These are phyloP conservation scores for Cheirogaleus major DNA, from an alignment of 2,797 vertebrate genomes.

Conservation along the genomic window DNA sequence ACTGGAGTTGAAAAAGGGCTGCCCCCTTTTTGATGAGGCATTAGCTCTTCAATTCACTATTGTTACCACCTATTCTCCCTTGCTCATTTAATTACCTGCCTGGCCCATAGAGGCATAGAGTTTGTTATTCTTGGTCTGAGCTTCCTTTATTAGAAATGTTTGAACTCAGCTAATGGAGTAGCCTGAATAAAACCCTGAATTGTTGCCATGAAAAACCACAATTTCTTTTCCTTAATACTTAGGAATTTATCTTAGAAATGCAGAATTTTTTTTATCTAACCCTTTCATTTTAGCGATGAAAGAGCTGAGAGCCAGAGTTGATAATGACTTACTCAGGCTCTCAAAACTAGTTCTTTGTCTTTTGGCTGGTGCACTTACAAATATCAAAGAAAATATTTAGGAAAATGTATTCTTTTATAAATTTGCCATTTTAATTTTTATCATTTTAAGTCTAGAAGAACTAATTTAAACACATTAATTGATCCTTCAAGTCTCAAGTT, in stretches of 20 bases:
- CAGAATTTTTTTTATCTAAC: conserved; percentile 42
- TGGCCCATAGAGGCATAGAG: background rate
- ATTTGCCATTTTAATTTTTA: conserved; percentile 11
- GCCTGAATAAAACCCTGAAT: conserved; percentile 19
- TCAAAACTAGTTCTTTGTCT: conserved; percentile 29
- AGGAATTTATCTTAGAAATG: conserved; percentile 28
- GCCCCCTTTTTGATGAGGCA: background rate
- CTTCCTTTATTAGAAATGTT: conserved; percentile 45
- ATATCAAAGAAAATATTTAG: conserved; percentile 53
- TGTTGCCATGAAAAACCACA: background rate
- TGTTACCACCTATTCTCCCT: background rate
- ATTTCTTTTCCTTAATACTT: conserved; percentile 12
- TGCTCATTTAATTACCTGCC: conserved; percentile 45
- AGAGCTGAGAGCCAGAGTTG: background rate
- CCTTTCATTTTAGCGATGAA: conserved; percentile 38
- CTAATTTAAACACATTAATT: conserved; percentile 9
- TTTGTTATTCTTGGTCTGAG: conserved; percentile 24
- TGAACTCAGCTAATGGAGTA: conserved; percentile 27
- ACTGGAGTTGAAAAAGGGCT: background rate
- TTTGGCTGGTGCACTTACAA: background rate
- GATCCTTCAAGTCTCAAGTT: conserved; percentile 19
- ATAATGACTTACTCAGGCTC: conserved; percentile 16
- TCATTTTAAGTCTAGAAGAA: conserved; percentile 32
- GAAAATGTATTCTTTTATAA: conserved; percentile 15
- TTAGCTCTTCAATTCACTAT: conserved; percentile 47